phyloP scores from a whole-genome alignment of 2,797 vertebrate species.

The Hipposideros larvatus region DNA sequence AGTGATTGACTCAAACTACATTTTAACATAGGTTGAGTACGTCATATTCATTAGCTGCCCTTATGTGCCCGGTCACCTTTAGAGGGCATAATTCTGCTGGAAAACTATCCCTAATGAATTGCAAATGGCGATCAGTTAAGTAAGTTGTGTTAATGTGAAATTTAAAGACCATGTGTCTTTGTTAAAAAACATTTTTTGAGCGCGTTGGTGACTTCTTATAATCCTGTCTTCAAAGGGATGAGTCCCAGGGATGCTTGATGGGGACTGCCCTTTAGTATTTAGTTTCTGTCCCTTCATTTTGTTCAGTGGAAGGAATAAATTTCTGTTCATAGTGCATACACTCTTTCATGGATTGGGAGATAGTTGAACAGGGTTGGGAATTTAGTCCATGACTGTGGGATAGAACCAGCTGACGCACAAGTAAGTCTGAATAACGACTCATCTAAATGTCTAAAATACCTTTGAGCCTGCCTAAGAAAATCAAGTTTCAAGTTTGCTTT shows the following conservation, averaged over 20 bases:
- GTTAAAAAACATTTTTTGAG: not conserved
- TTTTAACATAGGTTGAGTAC: slow-evolving; percentile 6
- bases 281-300: slow-evolving; percentile 43
- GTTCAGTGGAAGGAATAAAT: not conserved
- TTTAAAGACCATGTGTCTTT: not conserved
- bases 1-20: not conserved
- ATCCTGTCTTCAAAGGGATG: not conserved
- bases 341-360: not conserved
- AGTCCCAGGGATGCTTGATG: not conserved
- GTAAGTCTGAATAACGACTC: not conserved
- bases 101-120: slow-evolving; percentile 68
- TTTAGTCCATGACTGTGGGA: not conserved
- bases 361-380: not conserved
- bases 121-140: slow-evolving; percentile 63
- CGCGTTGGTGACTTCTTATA: not conserved
- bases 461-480: not conserved
- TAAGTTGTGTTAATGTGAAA: slow-evolving; percentile 75
- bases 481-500: slow-evolving; percentile 36
- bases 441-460: not conserved
- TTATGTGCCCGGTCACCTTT: slow-evolving; percentile 52
- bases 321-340: not conserved
- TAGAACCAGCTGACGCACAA: not conserved
- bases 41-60: not conserved
- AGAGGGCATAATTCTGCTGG: slow-evolving; percentile 42
- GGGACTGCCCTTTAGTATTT: not conserved